phyloP scores from a whole-genome alignment of 2,888 invertebrate genomes.

The Meandrusa payeni region DNA sequence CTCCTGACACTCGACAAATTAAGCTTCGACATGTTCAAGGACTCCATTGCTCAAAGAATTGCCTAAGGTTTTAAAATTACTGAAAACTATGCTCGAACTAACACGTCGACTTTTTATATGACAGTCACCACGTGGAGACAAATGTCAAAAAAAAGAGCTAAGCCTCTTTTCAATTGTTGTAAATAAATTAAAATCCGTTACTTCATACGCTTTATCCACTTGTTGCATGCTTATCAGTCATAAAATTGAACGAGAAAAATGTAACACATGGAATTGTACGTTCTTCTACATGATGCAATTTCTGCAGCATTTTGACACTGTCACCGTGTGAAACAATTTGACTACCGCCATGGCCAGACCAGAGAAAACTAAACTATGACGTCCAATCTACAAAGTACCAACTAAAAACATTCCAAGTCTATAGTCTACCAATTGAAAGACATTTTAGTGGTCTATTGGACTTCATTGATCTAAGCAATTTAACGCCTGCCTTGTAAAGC shows the following conservation, averaged over 20 bases:
- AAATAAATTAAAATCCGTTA: slow-evolving; percentile 32
- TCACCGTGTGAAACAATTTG: slow-evolving; percentile 9
- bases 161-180: slow-evolving; percentile 38
- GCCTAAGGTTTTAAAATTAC: slow-evolving; percentile 35
- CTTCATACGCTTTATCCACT: slow-evolving; percentile 38
- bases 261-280: slow-evolving; percentile 26
- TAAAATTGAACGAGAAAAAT: slow-evolving; percentile 30
- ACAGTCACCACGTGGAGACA: slow-evolving; percentile 76
- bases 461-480: too few species aligned
- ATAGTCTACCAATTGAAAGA: too few species aligned
- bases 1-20: slow-evolving; percentile 64
- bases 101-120: slow-evolving; percentile 69
- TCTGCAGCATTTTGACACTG: slow-evolving; percentile 39
- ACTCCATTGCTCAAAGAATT: slow-evolving; percentile 55
- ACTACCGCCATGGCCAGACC: slow-evolving; percentile 8
- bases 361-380: slow-evolving; percentile 24
- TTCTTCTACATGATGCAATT: slow-evolving; percentile 32
- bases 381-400: too few species aligned
- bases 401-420: too few species aligned
- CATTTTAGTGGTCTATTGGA: too few species aligned
- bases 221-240: slow-evolving; percentile 35
- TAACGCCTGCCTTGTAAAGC: too few species aligned
- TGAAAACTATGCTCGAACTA: slow-evolving; percentile 46
- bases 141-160: slow-evolving; percentile 57
- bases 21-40: slow-evolving; percentile 68